Evolutionary conservation across 1,140 invertebrate species (phyloP), one percentile per base, ranked within the genome.

Genomic region (Pogonus chalceus): DNA sequence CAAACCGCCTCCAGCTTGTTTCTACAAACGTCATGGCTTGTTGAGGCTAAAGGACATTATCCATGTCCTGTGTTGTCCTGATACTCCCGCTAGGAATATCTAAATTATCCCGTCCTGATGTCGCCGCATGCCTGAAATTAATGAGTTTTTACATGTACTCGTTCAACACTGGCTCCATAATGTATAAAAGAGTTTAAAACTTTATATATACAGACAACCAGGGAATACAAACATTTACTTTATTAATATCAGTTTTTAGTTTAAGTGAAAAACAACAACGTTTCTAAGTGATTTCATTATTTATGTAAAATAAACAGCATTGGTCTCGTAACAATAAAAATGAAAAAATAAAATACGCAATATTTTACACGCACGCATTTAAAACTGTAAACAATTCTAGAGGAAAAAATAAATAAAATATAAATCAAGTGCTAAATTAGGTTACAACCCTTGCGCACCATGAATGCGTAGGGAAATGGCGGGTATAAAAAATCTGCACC

Each of bases 391-490:
- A 18, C 37, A 43, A 12, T 43, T 43, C 37, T 16, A 43, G 18
- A 43, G 18, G 18, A 43, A 43, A 43, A 18, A 43, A 43, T 9
- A 43, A 43, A 43, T 18, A 43, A 43, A 43, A 43, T 43, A 43
- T 43, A 43, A 43, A 43, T 43, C 37, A 43, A 43, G 37, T 43
- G 37, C 18, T 43, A 43, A 43, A 43, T 43, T 43, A 43, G 9
- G 37, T 43, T 43, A 9, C 37, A 43, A 43, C 37, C 37, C 37
- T 43, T 43, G 18, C 18, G 18, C 4, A 12, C 9, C 3, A 4
- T 4, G 18, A 43, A 10, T 43, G 9, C 37, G 18, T 18, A 43
- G 37, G 37, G 37, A 18, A 12, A 43, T 43, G 37, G 37, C 37
- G 9, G 9, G 4, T 4, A 43, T 43, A 43, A 9, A 43, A 43